These are phyloP conservation scores for Pomatostomus ruficeps DNA, from an alignment of 2,113 vertebrate species.

Conservation along the genomic window DNA sequence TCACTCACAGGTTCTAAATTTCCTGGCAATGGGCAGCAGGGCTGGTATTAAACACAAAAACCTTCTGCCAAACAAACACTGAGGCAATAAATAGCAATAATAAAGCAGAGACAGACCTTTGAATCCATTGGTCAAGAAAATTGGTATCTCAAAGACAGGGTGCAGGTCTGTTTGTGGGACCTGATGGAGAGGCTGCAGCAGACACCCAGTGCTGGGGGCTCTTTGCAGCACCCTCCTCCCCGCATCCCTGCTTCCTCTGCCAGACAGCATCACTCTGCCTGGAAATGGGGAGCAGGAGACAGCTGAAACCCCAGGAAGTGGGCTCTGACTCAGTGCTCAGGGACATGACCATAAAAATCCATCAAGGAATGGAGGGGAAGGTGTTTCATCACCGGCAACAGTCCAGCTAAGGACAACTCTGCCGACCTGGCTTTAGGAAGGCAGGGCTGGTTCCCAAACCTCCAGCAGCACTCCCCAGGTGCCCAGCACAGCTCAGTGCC, in stretches of 20 bases:
- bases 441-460: rapidly evolving
- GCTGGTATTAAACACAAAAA: constrained; percentile 36
- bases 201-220: rapidly evolving
- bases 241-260: rapidly evolving
- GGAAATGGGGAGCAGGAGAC: background rate
- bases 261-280: background rate
- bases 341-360: rapidly evolving
- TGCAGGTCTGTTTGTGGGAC: background rate
- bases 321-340: background rate
- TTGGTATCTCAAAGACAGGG: background rate
- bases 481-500: rapidly evolving
- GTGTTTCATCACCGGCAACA: background rate
- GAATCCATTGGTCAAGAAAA: background rate
- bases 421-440: background rate
- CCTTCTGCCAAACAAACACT: constrained; percentile 30
- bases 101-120: constrained; percentile 1
- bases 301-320: background rate
- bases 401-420: background rate
- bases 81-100: background rate
- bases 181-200: background rate
- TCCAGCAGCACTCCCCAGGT: rapidly evolving
- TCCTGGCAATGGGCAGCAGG: constrained; percentile 7
- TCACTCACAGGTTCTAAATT: constrained; percentile 49
- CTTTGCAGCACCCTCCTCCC: background rate
- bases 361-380: rapidly evolving